Base-by-base conservation (phyloP, 2,888 invertebrate species). In the Coremacera marginata region DNA sequence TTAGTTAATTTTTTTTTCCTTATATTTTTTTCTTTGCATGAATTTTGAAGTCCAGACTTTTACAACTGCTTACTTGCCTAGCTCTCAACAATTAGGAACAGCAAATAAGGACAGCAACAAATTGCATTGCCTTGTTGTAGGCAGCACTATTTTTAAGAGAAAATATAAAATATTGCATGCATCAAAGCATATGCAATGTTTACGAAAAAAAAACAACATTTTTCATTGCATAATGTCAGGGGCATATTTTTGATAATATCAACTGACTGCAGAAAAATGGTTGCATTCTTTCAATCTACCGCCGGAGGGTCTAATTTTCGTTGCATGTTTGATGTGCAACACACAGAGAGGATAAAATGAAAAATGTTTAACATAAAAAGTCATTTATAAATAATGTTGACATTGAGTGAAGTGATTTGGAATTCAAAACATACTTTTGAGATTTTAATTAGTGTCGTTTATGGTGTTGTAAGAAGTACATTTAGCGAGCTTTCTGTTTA, bases 371-470 rank as follows among this genome's bases (percentile, higher is more conserved):
- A 51, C 49, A 62, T 14, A 65, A 49, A 52, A 70, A 76, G 51
- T 75, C 63, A 70, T 67, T 37, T 77, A 76, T 75, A 79, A 80
- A 80, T 80, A 68, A 68, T 51, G 49, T 51, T 68, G 27, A 51
- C 68, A 51, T 27, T 22, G 16, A 49, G 51, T 49, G 68, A 49
- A 68, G 51, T 49, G 51, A 81, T 79, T 81, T 77, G 77, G 79
- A 81, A 76, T 81, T 80, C 79, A 80, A 81, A 81, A 81, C 81
- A 82, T 81, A 82, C 81, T 80, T 81, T 76, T 79, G 44, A 11
- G 14, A 14, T 11, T 44, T 11, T 44, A 11, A 44, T 44, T 44
- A 44, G 44, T 14, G 55, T 55, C 19, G 55, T 55, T 55, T 55
- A 19, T 55, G 3, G 55, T 60, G 27, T 60, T 14, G 25, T 37